These are phyloP conservation scores for Hirtodrosophila trivittata DNA, from an alignment of 2,888 invertebrate species.

Conservation along the genomic window DNA sequence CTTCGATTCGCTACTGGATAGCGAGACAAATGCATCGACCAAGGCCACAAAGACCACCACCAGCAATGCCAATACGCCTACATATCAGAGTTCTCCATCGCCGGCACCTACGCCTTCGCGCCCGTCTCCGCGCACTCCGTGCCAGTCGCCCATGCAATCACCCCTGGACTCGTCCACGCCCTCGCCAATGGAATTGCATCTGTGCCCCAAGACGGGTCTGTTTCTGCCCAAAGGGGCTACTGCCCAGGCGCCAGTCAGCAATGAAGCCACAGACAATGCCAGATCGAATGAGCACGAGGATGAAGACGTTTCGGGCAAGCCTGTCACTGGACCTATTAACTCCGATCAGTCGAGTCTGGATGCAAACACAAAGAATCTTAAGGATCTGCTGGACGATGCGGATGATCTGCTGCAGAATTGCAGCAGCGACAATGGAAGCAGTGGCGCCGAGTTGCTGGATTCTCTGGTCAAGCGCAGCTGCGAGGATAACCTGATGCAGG, in stretches of 20 bases:
- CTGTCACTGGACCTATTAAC: slow-evolving; percentile 5
- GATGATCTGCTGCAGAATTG: slow-evolving; percentile 82
- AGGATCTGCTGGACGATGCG: slow-evolving; percentile 82
- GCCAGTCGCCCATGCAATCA: background rate
- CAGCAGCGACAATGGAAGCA: slow-evolving; percentile 83
- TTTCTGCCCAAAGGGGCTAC: slow-evolving; percentile 68
- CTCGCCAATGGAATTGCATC: slow-evolving; percentile 70
- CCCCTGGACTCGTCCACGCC: slow-evolving; percentile 34
- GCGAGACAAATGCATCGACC: slow-evolving; percentile 67
- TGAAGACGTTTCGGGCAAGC: slow-evolving; percentile 21
- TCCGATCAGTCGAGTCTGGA: slow-evolving; percentile 62
- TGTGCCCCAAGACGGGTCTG: slow-evolving; percentile 82
- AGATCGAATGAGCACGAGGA: background rate
- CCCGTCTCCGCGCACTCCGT: no score
- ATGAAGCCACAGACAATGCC: slow-evolving; percentile 11
- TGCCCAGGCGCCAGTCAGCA: slow-evolving; percentile 3
- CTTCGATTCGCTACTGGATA: slow-evolving; percentile 66
- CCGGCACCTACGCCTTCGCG: slow-evolving; percentile 9
- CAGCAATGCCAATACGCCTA: slow-evolving; percentile 59
- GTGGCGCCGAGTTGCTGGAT: slow-evolving; percentile 85
- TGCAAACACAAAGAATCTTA: slow-evolving; percentile 82
- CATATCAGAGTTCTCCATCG: slow-evolving; percentile 60
- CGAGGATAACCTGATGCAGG: slow-evolving; percentile 85
- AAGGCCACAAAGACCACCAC: slow-evolving; percentile 60
- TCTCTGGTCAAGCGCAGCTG: slow-evolving; percentile 87